Conservation (phyloP, 2,888 invertebrate species). For the Zonitis immaculata region DNA sequence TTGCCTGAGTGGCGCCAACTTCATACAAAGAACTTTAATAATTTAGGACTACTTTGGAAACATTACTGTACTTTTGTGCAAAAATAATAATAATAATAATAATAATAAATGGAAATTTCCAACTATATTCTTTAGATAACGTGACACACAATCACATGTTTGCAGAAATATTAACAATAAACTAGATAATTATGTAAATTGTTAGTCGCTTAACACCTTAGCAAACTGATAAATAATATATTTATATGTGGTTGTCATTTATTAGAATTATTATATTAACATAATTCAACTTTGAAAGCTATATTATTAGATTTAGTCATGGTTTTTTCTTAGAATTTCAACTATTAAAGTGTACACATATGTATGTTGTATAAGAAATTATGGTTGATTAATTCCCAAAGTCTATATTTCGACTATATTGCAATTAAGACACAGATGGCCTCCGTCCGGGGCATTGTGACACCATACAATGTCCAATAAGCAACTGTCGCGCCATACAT, state of each 20-base stretch:
- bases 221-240: background rate
- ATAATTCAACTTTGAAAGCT: background rate
- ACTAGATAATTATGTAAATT: background rate
- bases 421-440: constrained; percentile 31
- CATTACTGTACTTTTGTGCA: background rate
- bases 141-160: background rate
- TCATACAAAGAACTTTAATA: background rate
- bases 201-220: background rate
- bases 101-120: background rate
- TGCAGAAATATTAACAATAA: background rate
- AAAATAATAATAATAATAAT: too few relatives aligned
- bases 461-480: constrained; percentile 18
- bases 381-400: constrained; percentile 21
- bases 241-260: background rate
- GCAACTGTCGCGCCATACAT: constrained; percentile 14
- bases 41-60: background rate
- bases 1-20: background rate
- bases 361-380: too few relatives aligned
- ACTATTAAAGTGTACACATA: background rate
- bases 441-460: constrained; percentile 22
- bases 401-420: constrained; percentile 26
- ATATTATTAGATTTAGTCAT: too few relatives aligned
- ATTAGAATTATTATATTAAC: background rate
- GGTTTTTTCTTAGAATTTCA: background rate
- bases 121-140: background rate